phyloP scores from a whole-genome alignment of 2,797 vertebrate species.

The Melanotaenia parkinsoni region DNA sequence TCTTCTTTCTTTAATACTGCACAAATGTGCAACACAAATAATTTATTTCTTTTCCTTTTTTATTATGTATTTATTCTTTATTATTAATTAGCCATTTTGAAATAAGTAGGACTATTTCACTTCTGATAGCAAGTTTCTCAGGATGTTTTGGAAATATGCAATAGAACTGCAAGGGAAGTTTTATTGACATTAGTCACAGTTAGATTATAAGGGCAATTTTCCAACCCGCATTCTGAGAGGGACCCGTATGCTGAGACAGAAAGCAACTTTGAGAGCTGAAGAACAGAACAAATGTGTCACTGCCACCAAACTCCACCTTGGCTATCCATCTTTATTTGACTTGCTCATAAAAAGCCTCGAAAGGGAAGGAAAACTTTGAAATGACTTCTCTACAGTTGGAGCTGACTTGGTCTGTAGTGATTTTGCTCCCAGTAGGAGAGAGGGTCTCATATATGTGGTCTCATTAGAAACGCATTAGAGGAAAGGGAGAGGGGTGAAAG shows the following conservation, averaged over 20 bases:
- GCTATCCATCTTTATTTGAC: conserved; percentile 67
- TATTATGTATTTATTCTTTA: not conserved
- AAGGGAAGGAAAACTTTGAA: conserved; percentile 63
- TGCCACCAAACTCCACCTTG: conserved; percentile 49
- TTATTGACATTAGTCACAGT: conserved; percentile 47
- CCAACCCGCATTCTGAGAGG: conserved; percentile 46
- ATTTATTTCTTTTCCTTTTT: not conserved
- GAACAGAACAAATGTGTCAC: conserved; percentile 63
- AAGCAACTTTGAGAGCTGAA: conserved; percentile 28
- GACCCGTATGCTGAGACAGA: conserved; percentile 49
- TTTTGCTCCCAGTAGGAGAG: conserved; percentile 48
- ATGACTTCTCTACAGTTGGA: conserved; percentile 57
- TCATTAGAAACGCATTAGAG: conserved; percentile 76
- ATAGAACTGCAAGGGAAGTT: conserved; percentile 12
- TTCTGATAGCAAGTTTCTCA: not conserved
- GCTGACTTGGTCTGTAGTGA: conserved; percentile 35
- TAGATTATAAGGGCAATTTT: conserved; percentile 45
- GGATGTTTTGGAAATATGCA: conserved; percentile 43
- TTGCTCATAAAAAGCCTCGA: conserved; percentile 62
- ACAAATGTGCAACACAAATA: not conserved
- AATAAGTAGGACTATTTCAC: conserved; percentile 6
- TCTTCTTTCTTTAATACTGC: not conserved
- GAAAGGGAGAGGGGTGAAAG: conserved; percentile 37
- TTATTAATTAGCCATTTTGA: too few relatives aligned
- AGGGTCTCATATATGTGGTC: conserved; percentile 51